Percentiles rank a stretch among this genome's conserved stretches.
Conservation (phyloP, 2,888 invertebrate genomes). For the Ophion ventricosus region DNA sequence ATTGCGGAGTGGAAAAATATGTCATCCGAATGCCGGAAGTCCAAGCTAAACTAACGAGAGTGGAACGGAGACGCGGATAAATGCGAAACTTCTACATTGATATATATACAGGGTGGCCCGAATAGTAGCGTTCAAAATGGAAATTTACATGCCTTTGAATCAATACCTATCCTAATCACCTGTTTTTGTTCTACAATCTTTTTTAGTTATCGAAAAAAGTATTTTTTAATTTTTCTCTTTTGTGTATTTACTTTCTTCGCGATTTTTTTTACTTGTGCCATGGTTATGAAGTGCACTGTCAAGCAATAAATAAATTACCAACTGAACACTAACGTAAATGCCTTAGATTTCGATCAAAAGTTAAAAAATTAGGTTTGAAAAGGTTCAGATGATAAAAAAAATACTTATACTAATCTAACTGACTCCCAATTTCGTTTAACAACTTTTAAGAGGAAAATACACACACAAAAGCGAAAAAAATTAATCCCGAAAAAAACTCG, state of each 20-base stretch:
- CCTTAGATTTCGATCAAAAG: not conserved
- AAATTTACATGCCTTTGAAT: not conserved
- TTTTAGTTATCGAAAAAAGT: not conserved
- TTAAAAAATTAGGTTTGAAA: not conserved
- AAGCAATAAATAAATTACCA: not conserved
- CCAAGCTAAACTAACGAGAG: slow-evolving; percentile 21
- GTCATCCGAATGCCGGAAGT: slow-evolving; percentile 7
- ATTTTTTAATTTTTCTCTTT: not conserved
- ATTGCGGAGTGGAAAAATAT: not conserved
- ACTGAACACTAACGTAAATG: not conserved
- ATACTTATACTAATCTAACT: not conserved
- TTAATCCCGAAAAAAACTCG: not conserved
- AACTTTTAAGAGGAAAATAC: not conserved
- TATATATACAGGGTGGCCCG: not conserved
- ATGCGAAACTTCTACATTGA: slow-evolving; percentile 13
- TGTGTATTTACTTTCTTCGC: not conserved
- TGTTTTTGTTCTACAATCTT: no score
- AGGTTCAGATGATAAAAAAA: not conserved
- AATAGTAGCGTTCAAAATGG: not conserved
- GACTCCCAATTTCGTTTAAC: not conserved
- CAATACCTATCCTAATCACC: no score
- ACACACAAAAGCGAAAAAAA: not conserved
- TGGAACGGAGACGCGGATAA: slow-evolving; percentile 40
- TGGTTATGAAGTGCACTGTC: not conserved
- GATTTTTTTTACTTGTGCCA: not conserved